These are phyloP conservation scores for Oegoconia quadripuncta DNA, from an alignment of 2,888 invertebrate genomes.

Conservation along the genomic window DNA sequence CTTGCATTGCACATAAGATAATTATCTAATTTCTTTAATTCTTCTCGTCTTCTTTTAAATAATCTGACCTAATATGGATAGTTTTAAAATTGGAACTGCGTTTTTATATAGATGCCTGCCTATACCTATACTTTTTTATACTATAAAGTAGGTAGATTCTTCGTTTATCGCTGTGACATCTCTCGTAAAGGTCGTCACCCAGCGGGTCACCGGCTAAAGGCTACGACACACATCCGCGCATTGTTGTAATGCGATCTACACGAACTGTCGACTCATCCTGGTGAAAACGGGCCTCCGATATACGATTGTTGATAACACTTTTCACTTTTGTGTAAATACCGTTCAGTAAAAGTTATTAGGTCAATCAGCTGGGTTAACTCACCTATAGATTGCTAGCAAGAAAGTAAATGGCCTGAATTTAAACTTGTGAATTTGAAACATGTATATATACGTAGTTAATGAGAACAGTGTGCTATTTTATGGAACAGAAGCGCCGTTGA, in stretches of 20 bases:
- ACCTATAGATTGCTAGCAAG: neutral
- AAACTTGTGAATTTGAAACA: slow-evolving; percentile 13
- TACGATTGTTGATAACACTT: slow-evolving; percentile 14
- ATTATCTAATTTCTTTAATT: too few relatives aligned
- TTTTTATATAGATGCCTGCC: too few relatives aligned
- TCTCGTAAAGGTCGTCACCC: slow-evolving; percentile 11
- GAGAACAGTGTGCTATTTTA: slow-evolving; percentile 9
- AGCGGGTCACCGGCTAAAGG: slow-evolving; percentile 8
- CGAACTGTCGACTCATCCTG: slow-evolving; percentile 15
- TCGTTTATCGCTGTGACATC: slow-evolving; percentile 10
- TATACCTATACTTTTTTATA: too few relatives aligned
- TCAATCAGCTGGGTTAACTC: neutral
- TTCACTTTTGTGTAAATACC: slow-evolving; percentile 17
- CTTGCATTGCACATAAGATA: too few relatives aligned
- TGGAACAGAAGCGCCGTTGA: slow-evolving; percentile 9
- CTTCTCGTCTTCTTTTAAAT: too few relatives aligned
- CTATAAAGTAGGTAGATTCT: neutral
- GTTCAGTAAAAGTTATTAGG: slow-evolving; percentile 9
- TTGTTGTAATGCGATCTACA: slow-evolving; percentile 13
- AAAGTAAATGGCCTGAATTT: slow-evolving; percentile 9
- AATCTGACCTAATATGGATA: too few relatives aligned
- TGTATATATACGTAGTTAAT: slow-evolving; percentile 5
- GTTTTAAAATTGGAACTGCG: too few relatives aligned
- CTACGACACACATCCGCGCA: slow-evolving; percentile 10
- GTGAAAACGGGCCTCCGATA: slow-evolving; percentile 12